phyloP scores from a whole-genome alignment of 2,888 invertebrate species.

The Diloba caeruleocephala region DNA sequence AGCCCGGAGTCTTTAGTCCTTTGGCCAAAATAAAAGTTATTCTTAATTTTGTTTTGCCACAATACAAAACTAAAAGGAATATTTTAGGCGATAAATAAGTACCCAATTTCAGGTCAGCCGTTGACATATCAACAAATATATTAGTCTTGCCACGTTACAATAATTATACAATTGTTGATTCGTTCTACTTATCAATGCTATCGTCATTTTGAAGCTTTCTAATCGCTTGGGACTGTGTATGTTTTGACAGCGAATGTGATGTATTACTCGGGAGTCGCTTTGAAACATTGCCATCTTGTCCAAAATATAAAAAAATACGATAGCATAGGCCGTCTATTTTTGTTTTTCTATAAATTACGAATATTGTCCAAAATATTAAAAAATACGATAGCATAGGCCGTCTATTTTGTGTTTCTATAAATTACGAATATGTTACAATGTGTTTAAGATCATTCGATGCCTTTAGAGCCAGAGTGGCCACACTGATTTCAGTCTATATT shows the following conservation, averaged over 20 bases:
- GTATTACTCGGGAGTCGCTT: conserved; percentile 3
- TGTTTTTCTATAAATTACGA: too few relatives aligned
- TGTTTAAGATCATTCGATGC: too few relatives aligned
- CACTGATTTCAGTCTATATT: too few relatives aligned
- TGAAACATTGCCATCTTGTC: background rate
- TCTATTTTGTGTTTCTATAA: too few relatives aligned
- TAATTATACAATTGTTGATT: conserved; percentile 75
- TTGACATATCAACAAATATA: conserved; percentile 21
- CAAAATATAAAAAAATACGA: background rate
- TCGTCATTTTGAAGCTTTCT: conserved; percentile 13
- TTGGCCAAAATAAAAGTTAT: too few relatives aligned
- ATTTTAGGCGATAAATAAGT: too few relatives aligned
- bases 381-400: background rate
- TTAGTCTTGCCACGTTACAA: conserved; percentile 73
- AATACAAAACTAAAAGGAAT: too few relatives aligned
- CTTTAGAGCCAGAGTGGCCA: too few relatives aligned
- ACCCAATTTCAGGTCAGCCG: too few relatives aligned
- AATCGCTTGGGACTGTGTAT: conserved; percentile 19
- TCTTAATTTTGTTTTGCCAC: too few relatives aligned
- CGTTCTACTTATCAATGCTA: conserved; percentile 55
- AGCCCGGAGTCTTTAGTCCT: too few relatives aligned
- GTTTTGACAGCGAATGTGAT: background rate
- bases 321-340: too few relatives aligned
- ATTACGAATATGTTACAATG: background rate
- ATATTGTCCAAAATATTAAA: background rate